These are phyloP conservation scores for Ursus arctos DNA, from an alignment of 2,113 vertebrate genomes.

Conservation along the genomic window DNA sequence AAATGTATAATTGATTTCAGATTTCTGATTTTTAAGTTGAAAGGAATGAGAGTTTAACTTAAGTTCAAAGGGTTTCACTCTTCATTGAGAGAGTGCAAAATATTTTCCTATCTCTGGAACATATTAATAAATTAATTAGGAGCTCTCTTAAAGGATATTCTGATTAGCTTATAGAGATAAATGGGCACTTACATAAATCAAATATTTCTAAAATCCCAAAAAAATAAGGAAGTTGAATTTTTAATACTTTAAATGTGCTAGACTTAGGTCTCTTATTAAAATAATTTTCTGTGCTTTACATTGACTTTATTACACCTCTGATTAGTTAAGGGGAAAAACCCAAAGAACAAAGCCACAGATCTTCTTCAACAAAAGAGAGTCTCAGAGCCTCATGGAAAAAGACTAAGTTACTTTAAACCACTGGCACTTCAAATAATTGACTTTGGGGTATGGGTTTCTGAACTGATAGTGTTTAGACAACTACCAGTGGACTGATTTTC, in stretches of 20 bases:
- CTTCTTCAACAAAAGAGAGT: neutral
- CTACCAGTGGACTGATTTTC: neutral
- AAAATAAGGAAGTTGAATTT: constrained; percentile 23
- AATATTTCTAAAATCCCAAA: constrained; percentile 33
- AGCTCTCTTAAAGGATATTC: neutral
- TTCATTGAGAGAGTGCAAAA: neutral
- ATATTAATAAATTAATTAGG: neutral
- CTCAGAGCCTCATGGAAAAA: neutral
- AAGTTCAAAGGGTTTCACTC: neutral
- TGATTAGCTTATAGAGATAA: neutral
- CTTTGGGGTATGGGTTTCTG: neutral
- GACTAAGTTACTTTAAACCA: neutral
- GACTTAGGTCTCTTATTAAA: neutral
- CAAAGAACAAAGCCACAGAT: neutral
- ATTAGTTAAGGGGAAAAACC: neutral
- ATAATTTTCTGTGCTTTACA: neutral
- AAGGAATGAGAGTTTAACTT: neutral
- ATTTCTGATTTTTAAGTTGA: constrained; percentile 29
- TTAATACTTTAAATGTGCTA: neutral
- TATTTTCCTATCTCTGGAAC: neutral
- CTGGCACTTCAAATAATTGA: neutral
- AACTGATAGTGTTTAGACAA: neutral
- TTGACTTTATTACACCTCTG: constrained; percentile 2
- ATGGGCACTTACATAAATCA: neutral
- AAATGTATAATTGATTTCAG: neutral